These are phyloP conservation scores for Dromaius novaehollandiae DNA, from an alignment of 2,113 vertebrate species.

Conservation along the genomic window DNA sequence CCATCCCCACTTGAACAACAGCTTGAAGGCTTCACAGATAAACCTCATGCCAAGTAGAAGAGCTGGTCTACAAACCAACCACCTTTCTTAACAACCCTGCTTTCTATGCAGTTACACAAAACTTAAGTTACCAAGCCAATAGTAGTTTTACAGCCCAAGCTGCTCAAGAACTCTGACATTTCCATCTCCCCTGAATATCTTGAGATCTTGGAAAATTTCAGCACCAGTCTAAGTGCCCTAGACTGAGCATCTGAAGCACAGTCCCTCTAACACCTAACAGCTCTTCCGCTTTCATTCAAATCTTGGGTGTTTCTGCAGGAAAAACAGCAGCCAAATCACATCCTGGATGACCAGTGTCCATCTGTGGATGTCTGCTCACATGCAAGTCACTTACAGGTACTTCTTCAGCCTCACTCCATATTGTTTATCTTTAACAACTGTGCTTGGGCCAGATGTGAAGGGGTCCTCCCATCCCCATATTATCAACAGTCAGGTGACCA, in stretches of 20 bases:
- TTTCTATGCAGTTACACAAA: conserved; percentile 54
- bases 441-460: background rate
- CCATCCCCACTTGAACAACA: conserved; percentile 7
- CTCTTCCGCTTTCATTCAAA: background rate
- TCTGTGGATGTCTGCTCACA: background rate
- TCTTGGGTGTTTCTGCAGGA: background rate
- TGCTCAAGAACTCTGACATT: background rate
- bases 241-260: fast-evolving
- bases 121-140: background rate
- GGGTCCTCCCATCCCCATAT: background rate
- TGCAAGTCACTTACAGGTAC: background rate
- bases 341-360: background rate
- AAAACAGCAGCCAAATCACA: background rate
- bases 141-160: conserved; percentile 4
- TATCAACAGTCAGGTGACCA: fast-evolving
- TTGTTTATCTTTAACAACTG: background rate
- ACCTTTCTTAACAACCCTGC: background rate
- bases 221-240: background rate
- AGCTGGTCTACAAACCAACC: conserved; percentile 58
- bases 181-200: background rate
- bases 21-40: conserved; percentile 44
- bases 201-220: fast-evolving
- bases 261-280: background rate
- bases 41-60: conserved; percentile 29
- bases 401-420: background rate